Base-by-base conservation (phyloP, 2,113 vertebrate genomes). In the Cynocephalus volans region DNA sequence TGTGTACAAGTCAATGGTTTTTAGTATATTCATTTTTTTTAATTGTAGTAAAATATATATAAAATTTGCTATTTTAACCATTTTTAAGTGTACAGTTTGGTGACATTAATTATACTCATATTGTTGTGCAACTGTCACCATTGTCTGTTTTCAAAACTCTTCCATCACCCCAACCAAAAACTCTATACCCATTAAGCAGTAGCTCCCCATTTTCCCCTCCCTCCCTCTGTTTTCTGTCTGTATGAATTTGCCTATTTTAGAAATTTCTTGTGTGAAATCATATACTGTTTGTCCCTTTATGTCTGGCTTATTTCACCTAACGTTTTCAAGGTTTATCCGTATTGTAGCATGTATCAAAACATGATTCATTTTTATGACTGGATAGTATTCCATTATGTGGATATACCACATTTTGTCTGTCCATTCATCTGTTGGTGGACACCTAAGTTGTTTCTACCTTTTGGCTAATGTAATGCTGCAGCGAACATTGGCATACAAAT, bases 81-180 rank as follows among this genome's bases (percentile, higher is more conserved):
- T 79, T 70, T 88, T 73, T 56, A 54, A 82, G 3, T 24, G 7
- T 64, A 45, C 6, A 36, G 1, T 76, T 87, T 50, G 28, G 23
- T 76, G 36, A 41, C 52, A n/a, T 52, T 14, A 60, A 69, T 48
- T 86, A 24, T 28, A 21, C 14, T 69, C 10, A 77, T 58, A 72
- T 5, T 79, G 45, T 50, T 58, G 10, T 73, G 2, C 23, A 48
- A 4, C 58, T 73, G 23, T 64, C 28, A 60, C 48, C 69, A 45
- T 69, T 58, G 28, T 69, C n/a, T 64, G 41, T 80, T 94, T 87
- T 85, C 52, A 88, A 64, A 88, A 70, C 14, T 70, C 56, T 70
- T 11, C 19, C 33, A 1, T 76, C 52, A 67, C 62, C 41, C 50
- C 67, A 52, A 18, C n/a, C n/a, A 81, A 64, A 67, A 79, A 73